These are phyloP conservation scores for Zootermopsis nevadensis DNA, from an alignment of 2,888 invertebrate species.

Conservation along the genomic window DNA sequence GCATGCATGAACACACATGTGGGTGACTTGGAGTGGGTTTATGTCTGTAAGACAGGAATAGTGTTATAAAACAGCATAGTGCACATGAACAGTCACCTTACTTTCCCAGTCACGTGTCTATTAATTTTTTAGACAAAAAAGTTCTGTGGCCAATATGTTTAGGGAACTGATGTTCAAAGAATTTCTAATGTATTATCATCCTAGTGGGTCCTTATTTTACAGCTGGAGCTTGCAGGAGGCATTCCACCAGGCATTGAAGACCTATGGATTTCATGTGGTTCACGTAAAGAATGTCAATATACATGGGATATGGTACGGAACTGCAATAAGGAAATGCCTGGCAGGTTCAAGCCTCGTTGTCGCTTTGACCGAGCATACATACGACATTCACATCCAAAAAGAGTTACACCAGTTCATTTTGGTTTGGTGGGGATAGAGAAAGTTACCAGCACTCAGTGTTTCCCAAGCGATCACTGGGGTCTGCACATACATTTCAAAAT, in stretches of 20 bases:
- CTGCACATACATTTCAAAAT: slow-evolving; percentile 59
- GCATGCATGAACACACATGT: not conserved
- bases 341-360: slow-evolving; percentile 61
- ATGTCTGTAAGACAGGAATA: too few species aligned
- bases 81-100: too few species aligned
- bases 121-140: too few species aligned
- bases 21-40: not conserved
- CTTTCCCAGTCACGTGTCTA: too few species aligned
- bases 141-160: too few species aligned
- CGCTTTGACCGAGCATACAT: slow-evolving; percentile 69
- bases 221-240: slow-evolving; percentile 60
- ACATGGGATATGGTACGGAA: slow-evolving; percentile 71
- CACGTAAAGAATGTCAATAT: slow-evolving; percentile 64
- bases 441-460: slow-evolving; percentile 63
- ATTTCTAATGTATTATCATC: not conserved
- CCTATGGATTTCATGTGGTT: slow-evolving; percentile 68
- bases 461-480: slow-evolving; percentile 71
- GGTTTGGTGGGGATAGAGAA: slow-evolving; percentile 67
- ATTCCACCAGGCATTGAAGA: slow-evolving; percentile 63
- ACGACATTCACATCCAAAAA: slow-evolving; percentile 57
- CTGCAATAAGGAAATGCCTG: slow-evolving; percentile 64
- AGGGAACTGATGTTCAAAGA: too few species aligned
- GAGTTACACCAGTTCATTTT: slow-evolving; percentile 63
- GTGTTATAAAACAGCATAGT: too few species aligned
- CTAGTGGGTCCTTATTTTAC: slow-evolving; percentile 45